These are phyloP conservation scores for Caenorhabditis remanei DNA, from an alignment of 1,140 invertebrate genomes.

Conservation along the genomic window DNA sequence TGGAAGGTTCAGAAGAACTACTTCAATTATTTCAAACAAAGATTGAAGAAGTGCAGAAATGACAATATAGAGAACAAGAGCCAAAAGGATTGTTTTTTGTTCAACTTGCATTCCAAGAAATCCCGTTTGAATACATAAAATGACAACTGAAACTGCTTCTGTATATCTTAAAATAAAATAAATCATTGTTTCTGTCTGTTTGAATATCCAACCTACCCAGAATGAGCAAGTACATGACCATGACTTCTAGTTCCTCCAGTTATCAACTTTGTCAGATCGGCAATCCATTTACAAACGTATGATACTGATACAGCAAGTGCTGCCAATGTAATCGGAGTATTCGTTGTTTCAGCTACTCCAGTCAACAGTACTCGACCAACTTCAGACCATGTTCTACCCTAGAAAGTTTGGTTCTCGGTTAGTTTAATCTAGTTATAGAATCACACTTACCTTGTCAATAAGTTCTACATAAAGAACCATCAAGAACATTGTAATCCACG, in stretches of 20 bases:
- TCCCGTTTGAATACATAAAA: constrained; percentile 81
- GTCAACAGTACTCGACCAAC: constrained; percentile 63
- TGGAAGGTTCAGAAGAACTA: constrained; percentile 80
- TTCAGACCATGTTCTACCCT: constrained; percentile 63
- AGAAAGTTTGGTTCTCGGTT: neutral
- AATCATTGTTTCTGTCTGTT: no score
- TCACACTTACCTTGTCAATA: constrained; percentile 52
- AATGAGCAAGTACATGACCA: constrained; percentile 79
- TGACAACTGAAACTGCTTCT: constrained; percentile 81
- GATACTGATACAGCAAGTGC: constrained; percentile 81
- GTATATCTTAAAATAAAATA: constrained; percentile 77
- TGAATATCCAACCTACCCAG: constrained; percentile 73
- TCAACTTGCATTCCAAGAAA: constrained; percentile 80
- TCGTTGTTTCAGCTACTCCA: constrained; percentile 64
- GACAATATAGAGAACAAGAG: constrained; percentile 80
- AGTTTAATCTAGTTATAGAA: neutral
- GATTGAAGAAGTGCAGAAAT: constrained; percentile 81
- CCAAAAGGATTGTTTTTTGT: constrained; percentile 81
- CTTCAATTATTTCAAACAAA: constrained; percentile 81
- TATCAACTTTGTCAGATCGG: constrained; percentile 79
- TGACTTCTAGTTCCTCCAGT: constrained; percentile 79
- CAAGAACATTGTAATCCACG: constrained; percentile 68
- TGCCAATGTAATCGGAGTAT: constrained; percentile 80
- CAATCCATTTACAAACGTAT: constrained; percentile 80
- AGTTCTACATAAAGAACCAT: constrained; percentile 64